These are phyloP conservation scores for Stictonetta naevosa DNA, from an alignment of 2,113 vertebrate species.

Conservation along the genomic window DNA sequence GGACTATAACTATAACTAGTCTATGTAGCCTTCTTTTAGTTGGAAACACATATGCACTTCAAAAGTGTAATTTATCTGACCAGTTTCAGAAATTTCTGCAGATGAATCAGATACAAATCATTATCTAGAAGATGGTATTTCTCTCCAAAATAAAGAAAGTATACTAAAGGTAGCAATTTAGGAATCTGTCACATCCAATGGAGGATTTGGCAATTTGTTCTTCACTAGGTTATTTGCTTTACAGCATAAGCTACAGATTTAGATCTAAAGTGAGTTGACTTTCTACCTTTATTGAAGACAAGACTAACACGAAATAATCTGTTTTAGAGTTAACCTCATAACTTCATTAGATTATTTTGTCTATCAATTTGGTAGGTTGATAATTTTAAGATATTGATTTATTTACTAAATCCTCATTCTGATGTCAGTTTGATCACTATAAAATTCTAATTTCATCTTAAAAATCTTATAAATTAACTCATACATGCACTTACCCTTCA, in stretches of 20 bases:
- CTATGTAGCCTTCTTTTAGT: not conserved
- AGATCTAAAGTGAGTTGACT: accelerated
- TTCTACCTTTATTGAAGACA: not conserved
- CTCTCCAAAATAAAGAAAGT: not conserved
- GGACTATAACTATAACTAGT: accelerated
- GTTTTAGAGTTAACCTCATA: not conserved
- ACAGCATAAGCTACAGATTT: not conserved
- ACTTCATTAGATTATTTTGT: not conserved
- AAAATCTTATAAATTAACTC: not conserved
- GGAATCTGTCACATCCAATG: not conserved
- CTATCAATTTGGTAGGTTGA: not conserved
- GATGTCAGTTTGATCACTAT: not conserved
- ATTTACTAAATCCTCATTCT: not conserved
- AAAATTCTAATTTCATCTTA: not conserved
- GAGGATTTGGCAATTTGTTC: not conserved
- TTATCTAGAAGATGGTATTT: not conserved
- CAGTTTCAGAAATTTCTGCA: not conserved
- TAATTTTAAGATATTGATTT: not conserved
- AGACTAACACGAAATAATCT: not conserved
- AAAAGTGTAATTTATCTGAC: not conserved
- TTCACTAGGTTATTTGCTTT: not conserved
- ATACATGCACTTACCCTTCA: not conserved
- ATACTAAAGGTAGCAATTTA: not conserved
- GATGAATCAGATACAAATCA: not conserved
- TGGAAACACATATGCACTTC: not conserved